Base-by-base conservation (phyloP, 2,888 invertebrate species). In the Syrphus vitripennis region DNA sequence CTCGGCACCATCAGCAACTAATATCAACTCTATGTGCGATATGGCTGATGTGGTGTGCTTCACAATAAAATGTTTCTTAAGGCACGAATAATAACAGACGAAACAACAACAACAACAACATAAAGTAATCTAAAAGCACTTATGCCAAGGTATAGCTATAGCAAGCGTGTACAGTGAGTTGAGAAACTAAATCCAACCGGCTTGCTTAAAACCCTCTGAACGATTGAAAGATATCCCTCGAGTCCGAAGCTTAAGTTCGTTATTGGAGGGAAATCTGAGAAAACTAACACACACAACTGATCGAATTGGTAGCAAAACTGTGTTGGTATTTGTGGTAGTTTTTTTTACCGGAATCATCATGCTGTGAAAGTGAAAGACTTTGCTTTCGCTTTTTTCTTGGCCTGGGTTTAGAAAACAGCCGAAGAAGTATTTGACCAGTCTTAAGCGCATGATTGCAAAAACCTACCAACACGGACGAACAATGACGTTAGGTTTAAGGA, bases 191-290 rank as follows among this genome's bases (percentile, higher is more conserved):
- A 77, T 59, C 26, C 88, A 89, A 91, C 90, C 92, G 89, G 89
- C 88, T 90, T 89, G 90, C 90, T 89, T 89, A 88, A 89, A 92
- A 91, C 88, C 91, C 89, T 88, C 89, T 89, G 89, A 89, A 89
- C 90, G 91, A 91, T 90, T 91, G 92, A 92, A 90, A 89, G 89
- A 90, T 90, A 90, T 89, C 84, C 88, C 88, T 89, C 89, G 87
- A 88, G 89, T 89, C 89, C 89, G 88, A 89, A 89, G 90, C 90
- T 92, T 92, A 92, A 91, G 91, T 92, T 91, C 88, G 89, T 89
- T 88, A n/a, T n/a, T 89, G 88, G 42, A 77, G 65, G 77, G 42
- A 82, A 78, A 69, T 74, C 63, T 31, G n/a, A 48, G n/a, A 42
- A 55, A 74, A 50, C 81, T 34, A 53, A 45, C 31, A 69, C 59